Evolutionary conservation across 1,140 invertebrate species (phyloP).

Genomic region (Bombus pascuorum): DNA sequence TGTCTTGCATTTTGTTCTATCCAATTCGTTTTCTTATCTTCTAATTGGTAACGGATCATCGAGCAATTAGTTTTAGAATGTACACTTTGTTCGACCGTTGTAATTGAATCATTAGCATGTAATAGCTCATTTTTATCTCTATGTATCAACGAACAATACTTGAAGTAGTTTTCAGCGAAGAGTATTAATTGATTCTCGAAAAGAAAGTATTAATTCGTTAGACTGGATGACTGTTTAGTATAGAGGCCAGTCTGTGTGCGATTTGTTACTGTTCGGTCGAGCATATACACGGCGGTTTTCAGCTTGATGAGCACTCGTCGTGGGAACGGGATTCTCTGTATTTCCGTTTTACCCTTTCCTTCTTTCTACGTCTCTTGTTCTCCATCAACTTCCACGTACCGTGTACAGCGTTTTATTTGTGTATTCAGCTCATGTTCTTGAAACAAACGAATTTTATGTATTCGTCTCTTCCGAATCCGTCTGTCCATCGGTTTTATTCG

Average conservation of each 20-base stretch:
- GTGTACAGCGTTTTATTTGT: not conserved
- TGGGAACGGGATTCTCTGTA: slow-evolving; percentile 71
- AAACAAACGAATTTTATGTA: not conserved
- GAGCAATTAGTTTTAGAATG: not conserved
- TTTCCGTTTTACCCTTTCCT: slow-evolving; percentile 53
- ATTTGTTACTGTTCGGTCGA: slow-evolving; percentile 55
- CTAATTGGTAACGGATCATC: not conserved
- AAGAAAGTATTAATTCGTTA: not conserved
- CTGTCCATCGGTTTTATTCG: too few relatives aligned
- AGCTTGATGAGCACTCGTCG: slow-evolving; percentile 69
- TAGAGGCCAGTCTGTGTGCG: slow-evolving; percentile 65
- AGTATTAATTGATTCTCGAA: not conserved
- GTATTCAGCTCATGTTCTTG: not conserved
- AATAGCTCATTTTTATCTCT: too few relatives aligned
- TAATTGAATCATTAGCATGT: not conserved
- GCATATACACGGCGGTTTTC: slow-evolving; percentile 37
- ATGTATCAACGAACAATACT: too few relatives aligned
- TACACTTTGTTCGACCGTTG: not conserved
- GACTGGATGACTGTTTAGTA: slow-evolving; percentile 30
- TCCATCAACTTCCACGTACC: not conserved
- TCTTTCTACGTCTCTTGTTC: slow-evolving; percentile 15
- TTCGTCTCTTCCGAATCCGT: slow-evolving; percentile 2
- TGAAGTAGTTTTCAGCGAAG: not conserved
- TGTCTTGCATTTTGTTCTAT: not conserved
- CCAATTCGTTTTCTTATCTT: not conserved